A percentile compares a stretch with the other conserved stretches of the same genome.
phyloP scores from a whole-genome alignment of 2,797 vertebrate species.

The Urocyon cinereoargenteus region DNA sequence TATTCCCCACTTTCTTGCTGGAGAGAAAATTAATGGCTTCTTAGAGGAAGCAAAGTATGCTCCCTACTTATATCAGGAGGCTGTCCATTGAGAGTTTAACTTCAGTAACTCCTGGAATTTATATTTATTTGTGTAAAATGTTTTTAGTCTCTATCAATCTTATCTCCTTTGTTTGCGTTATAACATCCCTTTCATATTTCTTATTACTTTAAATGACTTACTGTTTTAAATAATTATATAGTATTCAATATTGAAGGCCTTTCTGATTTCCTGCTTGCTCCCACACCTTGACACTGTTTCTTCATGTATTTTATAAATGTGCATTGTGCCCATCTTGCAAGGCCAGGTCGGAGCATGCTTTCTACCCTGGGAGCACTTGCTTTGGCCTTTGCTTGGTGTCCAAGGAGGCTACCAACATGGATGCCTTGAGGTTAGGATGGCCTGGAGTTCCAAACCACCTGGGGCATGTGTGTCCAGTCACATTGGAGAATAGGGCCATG shows the following conservation, averaged over 20 bases:
- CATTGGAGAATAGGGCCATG: background rate
- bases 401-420: background rate
- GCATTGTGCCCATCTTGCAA: background rate
- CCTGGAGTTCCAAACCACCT: background rate
- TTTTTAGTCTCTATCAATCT: background rate
- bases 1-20: background rate
- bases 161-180: background rate
- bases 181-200: background rate
- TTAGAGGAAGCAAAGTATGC: background rate
- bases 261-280: background rate
- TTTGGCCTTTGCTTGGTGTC: background rate
- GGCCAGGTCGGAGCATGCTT: too few species aligned
- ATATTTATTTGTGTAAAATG: background rate
- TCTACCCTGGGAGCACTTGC: background rate
- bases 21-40: background rate
- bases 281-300: background rate
- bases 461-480: fast-evolving
- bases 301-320: background rate
- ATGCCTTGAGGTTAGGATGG: fast-evolving
- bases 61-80: background rate
- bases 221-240: background rate
- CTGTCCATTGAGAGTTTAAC: background rate
- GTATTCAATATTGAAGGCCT: background rate
- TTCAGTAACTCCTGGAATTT: background rate
- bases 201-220: background rate